phyloP scores from a whole-genome alignment of 2,797 vertebrate species.

The Enteromius argenteus region DNA sequence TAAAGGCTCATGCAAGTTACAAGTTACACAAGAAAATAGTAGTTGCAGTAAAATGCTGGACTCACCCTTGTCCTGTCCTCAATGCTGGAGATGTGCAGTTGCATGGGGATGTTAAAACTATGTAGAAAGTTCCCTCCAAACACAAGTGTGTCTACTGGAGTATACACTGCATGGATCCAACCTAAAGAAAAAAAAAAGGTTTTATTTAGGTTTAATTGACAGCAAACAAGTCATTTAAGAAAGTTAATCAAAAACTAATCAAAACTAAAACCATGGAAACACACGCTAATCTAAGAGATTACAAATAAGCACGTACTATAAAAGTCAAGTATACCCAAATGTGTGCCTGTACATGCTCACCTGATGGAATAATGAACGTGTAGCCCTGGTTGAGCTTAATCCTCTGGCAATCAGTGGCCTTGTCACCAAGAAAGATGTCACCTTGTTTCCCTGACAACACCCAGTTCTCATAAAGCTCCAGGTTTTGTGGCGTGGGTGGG shows the following conservation, averaged over 20 bases:
- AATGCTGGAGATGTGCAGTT: constrained; percentile 92
- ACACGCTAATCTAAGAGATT: not conserved
- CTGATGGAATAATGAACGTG: constrained; percentile 97
- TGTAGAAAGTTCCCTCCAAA: constrained; percentile 98
- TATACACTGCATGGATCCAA: constrained; percentile 98
- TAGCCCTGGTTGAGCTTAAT: constrained; percentile 94
- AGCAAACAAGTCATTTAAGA: not conserved
- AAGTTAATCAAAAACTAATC: not conserved
- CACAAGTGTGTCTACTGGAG: constrained; percentile 93
- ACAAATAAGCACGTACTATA: not conserved
- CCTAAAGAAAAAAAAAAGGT: constrained; percentile 72
- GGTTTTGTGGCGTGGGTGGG: constrained; percentile 92
- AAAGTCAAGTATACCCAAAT: not conserved
- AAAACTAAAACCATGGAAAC: not conserved
- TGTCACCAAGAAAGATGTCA: constrained; percentile 94
- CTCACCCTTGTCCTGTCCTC: constrained; percentile 93
- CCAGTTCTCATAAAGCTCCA: constrained; percentile 98
- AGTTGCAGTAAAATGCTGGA: not conserved
- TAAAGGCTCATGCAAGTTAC: not conserved
- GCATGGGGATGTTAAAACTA: constrained; percentile 97
- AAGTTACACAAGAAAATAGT: not conserved
- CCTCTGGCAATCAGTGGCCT: constrained; percentile 91
- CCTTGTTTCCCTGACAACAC: constrained; percentile 97
- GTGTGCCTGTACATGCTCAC: constrained; percentile 66
- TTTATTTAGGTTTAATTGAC: not conserved